Evolutionary conservation across 2,797 vertebrate species (phyloP), one percentile per base, ranked within the genome.

Genomic region (Sphaeramia orbicularis): DNA sequence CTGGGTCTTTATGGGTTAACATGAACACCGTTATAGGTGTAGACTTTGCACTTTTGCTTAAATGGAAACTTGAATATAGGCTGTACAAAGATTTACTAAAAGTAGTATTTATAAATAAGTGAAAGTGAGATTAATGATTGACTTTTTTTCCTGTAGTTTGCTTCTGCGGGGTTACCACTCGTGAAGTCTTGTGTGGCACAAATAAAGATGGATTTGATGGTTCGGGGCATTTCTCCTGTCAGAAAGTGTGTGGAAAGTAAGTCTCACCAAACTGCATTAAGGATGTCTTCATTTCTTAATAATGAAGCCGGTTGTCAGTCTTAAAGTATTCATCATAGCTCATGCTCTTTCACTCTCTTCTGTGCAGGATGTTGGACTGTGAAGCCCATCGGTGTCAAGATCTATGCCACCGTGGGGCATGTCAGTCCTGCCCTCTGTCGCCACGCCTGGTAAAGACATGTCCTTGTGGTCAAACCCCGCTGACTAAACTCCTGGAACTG

Each of bases 211-310:
- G 89, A 38, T 96, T 94, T 76, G 94, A 98, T 5, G 95, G 95
- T 80, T 93, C 83, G 4, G 97, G 97, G 61, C 93, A 94, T 88
- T 99, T 97, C 84, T 94, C 95, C 18, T 99, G 98, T 88, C 92
- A 95, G 69, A 97, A 96, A 71, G 86, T 81, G 50, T 99, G 98
- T 91, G 95, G 92, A 78, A 96, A 95, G 98, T 99, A 95, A 95
- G 96, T 83, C 55, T 54, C 0, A 43, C 14, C 15, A 0, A 2
- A 6, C 4, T 0, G 3, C 4, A 1, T 13, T 51, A 18, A 63
- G 30, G 5, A 45, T 15, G 0, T 8, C 21, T 1, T 15, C 7
- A 6, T 44, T 4, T 4, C 9, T 16, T 32, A 0, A 15, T 10
- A 18, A 24, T 12, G 12, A 52, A 49, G 6, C 9, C 50, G 7